Conservation (phyloP, 35 echinoderm and acorn worm species). For the Apostichopus parvimensis region DNA sequence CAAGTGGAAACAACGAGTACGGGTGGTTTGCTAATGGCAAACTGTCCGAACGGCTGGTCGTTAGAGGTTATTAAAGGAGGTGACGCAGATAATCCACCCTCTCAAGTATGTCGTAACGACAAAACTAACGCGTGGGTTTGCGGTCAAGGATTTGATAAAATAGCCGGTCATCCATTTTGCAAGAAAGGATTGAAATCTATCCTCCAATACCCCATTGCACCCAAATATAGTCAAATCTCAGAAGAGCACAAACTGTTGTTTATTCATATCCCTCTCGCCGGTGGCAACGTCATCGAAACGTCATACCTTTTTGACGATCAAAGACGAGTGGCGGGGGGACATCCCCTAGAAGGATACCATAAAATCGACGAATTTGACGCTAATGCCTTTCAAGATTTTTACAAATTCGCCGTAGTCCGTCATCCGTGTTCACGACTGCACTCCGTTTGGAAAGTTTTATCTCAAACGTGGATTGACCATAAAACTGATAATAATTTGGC, state of each 20-base stretch:
- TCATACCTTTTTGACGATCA: slow-evolving; percentile 24
- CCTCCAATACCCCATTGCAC: too few species aligned
- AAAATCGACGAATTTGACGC: slow-evolving; percentile 14
- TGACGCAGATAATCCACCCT: too few species aligned
- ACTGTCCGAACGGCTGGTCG: not conserved
- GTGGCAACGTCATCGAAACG: not conserved
- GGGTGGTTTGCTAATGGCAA: not conserved
- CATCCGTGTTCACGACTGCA: slow-evolving; percentile 33
- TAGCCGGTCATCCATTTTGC: not conserved
- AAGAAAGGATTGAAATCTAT: not conserved
- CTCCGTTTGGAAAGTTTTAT: not conserved
- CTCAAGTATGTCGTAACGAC: not conserved
- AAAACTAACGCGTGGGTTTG: not conserved
- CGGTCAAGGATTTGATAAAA: not conserved
- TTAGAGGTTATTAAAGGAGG: not conserved
- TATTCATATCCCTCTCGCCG: slow-evolving; percentile 12
- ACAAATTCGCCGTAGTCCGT: slow-evolving; percentile 26
- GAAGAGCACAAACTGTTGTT: not conserved
- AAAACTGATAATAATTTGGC: not conserved
- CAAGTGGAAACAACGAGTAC: too few species aligned
- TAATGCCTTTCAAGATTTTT: not conserved
- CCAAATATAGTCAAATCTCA: not conserved
- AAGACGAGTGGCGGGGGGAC: not conserved
- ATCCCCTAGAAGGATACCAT: slow-evolving; percentile 2
- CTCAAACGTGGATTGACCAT: not conserved